Evolutionary conservation across 2,888 invertebrate species (phyloP).

Genomic region (Dorcus hopei): DNA sequence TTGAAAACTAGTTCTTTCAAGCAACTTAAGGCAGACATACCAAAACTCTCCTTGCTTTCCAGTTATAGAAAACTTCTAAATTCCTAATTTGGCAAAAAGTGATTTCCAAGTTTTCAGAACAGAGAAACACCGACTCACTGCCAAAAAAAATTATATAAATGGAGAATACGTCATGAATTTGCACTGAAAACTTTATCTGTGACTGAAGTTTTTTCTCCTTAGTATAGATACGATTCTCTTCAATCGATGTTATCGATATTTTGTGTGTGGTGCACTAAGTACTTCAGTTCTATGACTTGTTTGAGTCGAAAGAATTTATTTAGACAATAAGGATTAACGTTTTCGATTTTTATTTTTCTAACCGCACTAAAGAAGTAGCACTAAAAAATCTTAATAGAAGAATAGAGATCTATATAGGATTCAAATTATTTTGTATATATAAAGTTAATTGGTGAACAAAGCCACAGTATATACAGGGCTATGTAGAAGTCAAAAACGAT

Average conservation of each 20-base stretch:
- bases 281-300: too few species aligned
- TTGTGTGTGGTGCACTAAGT: not conserved
- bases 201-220: not conserved
- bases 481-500: not conserved
- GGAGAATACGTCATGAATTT: not conserved
- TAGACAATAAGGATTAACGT: not conserved
- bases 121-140: constrained; percentile 5
- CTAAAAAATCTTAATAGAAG: constrained; percentile 8
- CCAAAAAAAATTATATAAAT: constrained; percentile 1
- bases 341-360: constrained; percentile 3
- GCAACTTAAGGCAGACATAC: not conserved
- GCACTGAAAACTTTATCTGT: constrained; percentile 1
- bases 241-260: not conserved
- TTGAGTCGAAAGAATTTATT: too few species aligned
- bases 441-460: not conserved
- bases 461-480: not conserved
- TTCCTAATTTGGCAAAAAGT: not conserved
- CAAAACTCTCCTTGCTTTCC: not conserved
- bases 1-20: constrained; percentile 26
- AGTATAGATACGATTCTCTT: too few species aligned
- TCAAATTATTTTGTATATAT: too few species aligned
- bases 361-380: constrained; percentile 8
- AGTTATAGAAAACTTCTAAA: not conserved
- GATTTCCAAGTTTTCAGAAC: constrained; percentile 4
- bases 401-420: constrained; percentile 6